Base-by-base conservation (phyloP, 2,797 vertebrate species). In the Neomorphus geoffroyi region DNA sequence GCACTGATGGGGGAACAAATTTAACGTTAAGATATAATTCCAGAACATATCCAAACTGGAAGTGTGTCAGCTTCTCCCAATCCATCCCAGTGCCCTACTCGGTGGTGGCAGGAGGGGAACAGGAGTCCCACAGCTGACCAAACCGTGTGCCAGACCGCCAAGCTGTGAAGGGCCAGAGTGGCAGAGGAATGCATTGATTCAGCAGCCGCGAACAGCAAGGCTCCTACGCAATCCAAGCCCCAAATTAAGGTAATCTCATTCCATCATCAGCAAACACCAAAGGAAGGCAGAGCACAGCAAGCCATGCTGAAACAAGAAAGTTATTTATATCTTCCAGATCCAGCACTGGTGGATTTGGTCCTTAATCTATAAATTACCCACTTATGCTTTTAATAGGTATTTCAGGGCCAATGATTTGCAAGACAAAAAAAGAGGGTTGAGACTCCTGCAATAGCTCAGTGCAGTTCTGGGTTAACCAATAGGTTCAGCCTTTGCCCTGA, bases 291-390 rank as follows among this genome's bases (percentile, higher is more conserved):
- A 94, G 85, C 85, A 91, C 92, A 96, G 82, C 4, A 28, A 86
- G 84, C 85, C 94, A 95, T 82, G 86, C 56, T 95, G 86, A 86
- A 95, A 92, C 73, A 92, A 88, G 90, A 84, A 95, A 94, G 54
- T 95, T 88, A 96, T 96, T 96, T 94, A 96, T 96, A 93, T 82
- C 90, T 86, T 92, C 94, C 90, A 96, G 94, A 95, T 54, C 37
- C 45, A 39, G 71, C 60, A 58, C 65, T 94, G 90, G 93, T 90
- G 94, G 92, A 93, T 95, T 96, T 94, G 95, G 95, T 80, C 93
- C 95, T 94, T 93, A 88, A 92, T 93, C 90, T 94, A 93, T 95
- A 97, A 94, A 96, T 95, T 92, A 96, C 53, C 71, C 60, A 73
- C 92, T 96, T 94, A 94, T 89, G 71, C 19, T 71, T 93, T 96